Evolutionary conservation across 2,113 vertebrate genomes (phyloP).

Genomic region (Leucosticte australis): DNA sequence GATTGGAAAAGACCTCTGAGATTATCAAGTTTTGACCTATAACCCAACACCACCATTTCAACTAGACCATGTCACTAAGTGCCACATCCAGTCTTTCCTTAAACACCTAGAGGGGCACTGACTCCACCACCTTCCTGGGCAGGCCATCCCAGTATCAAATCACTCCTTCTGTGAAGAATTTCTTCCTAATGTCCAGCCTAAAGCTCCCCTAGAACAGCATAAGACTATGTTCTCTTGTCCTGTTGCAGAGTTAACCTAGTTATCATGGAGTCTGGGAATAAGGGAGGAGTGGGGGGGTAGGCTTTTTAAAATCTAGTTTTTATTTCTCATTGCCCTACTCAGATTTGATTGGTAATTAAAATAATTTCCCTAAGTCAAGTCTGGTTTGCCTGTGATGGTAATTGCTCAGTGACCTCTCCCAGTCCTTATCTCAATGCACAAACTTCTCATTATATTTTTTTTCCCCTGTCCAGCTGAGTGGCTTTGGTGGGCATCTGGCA

Average conservation of each 20-base stretch:
- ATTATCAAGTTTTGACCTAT: neutral
- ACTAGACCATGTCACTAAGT: neutral
- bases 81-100: neutral
- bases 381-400: neutral
- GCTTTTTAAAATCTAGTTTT: neutral
- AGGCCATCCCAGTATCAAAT: neutral
- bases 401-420: neutral
- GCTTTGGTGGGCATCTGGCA: neutral
- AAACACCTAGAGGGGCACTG: neutral
- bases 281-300: fast-evolving
- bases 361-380: neutral
- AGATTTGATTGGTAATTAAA: neutral
- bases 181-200: neutral
- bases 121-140: neutral
- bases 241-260: neutral
- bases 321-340: neutral
- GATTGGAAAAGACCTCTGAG: neutral
- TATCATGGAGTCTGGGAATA: neutral
- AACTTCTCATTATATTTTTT: neutral
- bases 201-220: neutral
- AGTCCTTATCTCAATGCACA: neutral
- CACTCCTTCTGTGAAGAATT: neutral
- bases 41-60: neutral
- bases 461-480: neutral
- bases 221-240: neutral